Evolutionary conservation across 2,888 invertebrate genomes (phyloP).

Genomic region (Athalia circularis): DNA sequence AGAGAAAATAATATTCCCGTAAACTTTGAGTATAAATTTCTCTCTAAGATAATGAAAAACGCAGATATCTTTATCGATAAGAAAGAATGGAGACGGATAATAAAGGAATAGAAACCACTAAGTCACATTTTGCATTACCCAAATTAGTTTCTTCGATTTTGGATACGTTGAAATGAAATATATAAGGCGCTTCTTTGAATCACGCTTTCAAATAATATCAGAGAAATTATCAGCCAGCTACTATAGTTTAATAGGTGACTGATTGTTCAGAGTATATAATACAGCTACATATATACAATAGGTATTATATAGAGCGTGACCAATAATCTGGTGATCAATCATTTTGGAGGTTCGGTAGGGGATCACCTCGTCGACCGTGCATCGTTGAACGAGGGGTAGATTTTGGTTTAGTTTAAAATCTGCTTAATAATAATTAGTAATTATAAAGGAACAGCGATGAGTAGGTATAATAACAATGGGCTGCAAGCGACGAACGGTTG

Average conservation of each 20-base stretch:
- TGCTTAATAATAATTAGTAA: conserved; percentile 43
- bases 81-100: background rate
- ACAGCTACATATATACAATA: too few species aligned
- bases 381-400: conserved; percentile 2
- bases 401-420: conserved; percentile 32
- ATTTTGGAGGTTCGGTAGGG: conserved; percentile 10
- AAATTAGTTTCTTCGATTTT: background rate
- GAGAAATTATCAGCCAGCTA: too few species aligned
- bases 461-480: background rate
- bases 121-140: background rate
- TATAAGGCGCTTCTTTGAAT: background rate
- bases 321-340: conserved; percentile 24
- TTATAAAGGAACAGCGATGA: conserved; percentile 11
- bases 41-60: background rate
- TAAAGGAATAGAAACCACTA: background rate
- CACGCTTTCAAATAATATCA: background rate
- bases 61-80: background rate
- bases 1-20: background rate
- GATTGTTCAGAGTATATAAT: too few species aligned
- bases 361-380: background rate
- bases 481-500: conserved; percentile 10
- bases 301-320: background rate
- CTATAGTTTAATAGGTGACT: too few species aligned
- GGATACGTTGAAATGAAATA: too few species aligned
- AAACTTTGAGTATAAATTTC: background rate